Evolutionary conservation across 2,888 invertebrate genomes (phyloP).

Genomic region (Eilema caniola): DNA sequence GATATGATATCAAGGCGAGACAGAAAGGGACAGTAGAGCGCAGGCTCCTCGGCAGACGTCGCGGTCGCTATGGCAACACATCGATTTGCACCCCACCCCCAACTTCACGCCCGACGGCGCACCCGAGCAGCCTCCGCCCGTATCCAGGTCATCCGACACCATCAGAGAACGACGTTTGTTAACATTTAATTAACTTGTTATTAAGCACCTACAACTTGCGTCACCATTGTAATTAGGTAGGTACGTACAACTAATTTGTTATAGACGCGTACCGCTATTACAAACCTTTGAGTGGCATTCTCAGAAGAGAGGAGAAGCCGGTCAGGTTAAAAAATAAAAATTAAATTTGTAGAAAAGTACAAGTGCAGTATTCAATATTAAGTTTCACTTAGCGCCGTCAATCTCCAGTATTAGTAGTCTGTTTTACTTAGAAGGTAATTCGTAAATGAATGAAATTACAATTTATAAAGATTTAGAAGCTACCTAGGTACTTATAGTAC

Average conservation of each 20-base stretch:
- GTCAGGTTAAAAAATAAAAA: no score
- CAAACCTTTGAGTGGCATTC: no score
- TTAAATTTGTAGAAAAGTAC: no score
- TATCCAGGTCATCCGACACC: conserved; percentile 83
- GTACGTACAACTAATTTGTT: background rate
- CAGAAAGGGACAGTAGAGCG: conserved; percentile 86
- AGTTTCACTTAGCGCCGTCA: no score
- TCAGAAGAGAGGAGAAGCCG: no score
- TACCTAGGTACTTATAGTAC: no score
- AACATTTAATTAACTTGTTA: conserved; percentile 49
- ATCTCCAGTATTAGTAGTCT: no score
- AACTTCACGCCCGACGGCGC: conserved; percentile 43
- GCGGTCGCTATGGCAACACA: conserved; percentile 84
- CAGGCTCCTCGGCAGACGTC: conserved; percentile 87
- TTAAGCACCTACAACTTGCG: conserved; percentile 9
- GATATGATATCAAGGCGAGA: conserved; percentile 87
- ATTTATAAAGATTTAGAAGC: no score
- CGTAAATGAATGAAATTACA: no score
- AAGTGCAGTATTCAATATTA: no score
- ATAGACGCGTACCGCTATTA: no score
- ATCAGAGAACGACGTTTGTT: conserved; percentile 60
- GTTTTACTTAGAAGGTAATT: background rate
- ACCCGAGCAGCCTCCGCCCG: conserved; percentile 72
- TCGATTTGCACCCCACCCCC: conserved; percentile 80
- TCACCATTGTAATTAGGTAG: background rate